Base-by-base conservation (phyloP, 2,113 vertebrate genomes). In the Dolichallabes microphthalmus region DNA sequence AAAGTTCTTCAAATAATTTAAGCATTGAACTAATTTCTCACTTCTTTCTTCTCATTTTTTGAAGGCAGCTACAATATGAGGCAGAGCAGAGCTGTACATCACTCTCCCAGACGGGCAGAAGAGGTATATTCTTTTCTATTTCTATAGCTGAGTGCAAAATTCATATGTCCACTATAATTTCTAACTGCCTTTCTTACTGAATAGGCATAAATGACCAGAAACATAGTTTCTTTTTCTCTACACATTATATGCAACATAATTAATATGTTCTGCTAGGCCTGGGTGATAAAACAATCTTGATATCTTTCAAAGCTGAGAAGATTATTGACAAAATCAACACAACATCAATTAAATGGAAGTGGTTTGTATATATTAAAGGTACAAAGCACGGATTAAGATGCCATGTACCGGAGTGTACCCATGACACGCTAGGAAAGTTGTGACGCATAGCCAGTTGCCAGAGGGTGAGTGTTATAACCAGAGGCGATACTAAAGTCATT, bases 41-140 rank as follows among this genome's bases (percentile, higher is more conserved):
- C 25, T 58, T 22, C 22, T 60, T 57, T 79, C 2, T 50, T 81
- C 15, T 27, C 25, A 50, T 81, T 52, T 25, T 80, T 35, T 80
- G 22, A 64, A 81, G 79, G 50, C 39, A 52, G 60, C 60, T 64
- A 10, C 60, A 81, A 2, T 14, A 14, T 19, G 39, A 27, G 12
- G 22, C 85, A 52, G 91, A 90, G 61, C 30, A 64, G 61, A 83
- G 7, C 20, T 15, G 19, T 52, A 74, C 88, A 2, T 85, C 88
- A 13, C 85, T 89, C 14, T 82, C 89, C 17, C 88, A 71, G 27
- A 79, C 27, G 14, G 22, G 1, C 69, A 73, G 5, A 19, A 77
- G 88, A 27, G 35, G 93, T 93, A 60, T 74, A 35, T 25, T 30
- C 12, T 53, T 35, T n/a, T 35, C 20, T 74, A 32, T 50, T 50